Evolutionary conservation across 1,140 invertebrate genomes (phyloP).

Genomic region (Drosophila nebulosa): DNA sequence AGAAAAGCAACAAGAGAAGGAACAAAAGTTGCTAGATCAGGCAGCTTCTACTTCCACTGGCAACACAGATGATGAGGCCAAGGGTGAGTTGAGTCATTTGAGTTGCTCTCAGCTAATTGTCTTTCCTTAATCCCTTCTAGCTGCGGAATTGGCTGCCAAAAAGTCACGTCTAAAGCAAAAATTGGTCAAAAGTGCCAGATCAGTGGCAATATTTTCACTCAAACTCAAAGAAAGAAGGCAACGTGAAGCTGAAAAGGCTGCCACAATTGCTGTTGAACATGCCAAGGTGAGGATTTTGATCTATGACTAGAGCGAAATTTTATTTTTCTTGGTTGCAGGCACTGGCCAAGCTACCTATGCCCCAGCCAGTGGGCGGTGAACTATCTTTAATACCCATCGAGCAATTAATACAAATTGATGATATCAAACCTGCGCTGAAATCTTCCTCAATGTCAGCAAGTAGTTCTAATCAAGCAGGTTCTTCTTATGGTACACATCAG

Average conservation of each 20-base stretch:
- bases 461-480: constrained; percentile 47
- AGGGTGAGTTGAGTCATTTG: constrained; percentile 44
- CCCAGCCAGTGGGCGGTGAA: constrained; percentile 85
- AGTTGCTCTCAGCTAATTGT: not conserved
- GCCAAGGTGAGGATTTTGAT: constrained; percentile 58
- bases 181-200: constrained; percentile 89
- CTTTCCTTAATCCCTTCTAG: constrained; percentile 24
- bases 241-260: constrained; percentile 86
- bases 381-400: constrained; percentile 91
- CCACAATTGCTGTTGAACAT: constrained; percentile 80
- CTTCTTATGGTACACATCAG: constrained; percentile 34
- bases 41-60: constrained; percentile 48
- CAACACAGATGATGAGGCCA: constrained; percentile 74
- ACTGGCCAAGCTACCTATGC: constrained; percentile 71
- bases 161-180: constrained; percentile 83
- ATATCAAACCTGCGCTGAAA: constrained; percentile 81
- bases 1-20: constrained; percentile 28
- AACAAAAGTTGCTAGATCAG: constrained; percentile 24
- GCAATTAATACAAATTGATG: constrained; percentile 86
- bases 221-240: constrained; percentile 89
- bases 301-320: no score
- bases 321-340: constrained; percentile 35
- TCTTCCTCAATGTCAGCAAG: constrained; percentile 32
- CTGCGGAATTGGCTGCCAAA: constrained; percentile 84
- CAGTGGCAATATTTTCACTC: constrained; percentile 90